Conservation (phyloP, 2,113 vertebrate genomes). For the Pluvialis apricaria region DNA sequence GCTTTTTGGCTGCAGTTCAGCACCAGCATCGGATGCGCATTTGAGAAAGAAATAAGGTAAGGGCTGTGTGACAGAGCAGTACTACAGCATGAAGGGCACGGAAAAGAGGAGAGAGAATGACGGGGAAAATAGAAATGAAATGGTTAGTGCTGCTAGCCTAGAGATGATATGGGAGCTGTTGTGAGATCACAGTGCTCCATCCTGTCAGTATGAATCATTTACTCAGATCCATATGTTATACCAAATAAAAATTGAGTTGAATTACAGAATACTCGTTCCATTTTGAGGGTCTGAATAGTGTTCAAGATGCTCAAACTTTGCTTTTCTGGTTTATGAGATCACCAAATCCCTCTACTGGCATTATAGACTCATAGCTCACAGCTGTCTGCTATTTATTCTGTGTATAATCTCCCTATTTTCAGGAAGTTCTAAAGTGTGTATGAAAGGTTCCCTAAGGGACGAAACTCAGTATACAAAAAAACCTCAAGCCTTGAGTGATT, state of each 20-base stretch:
- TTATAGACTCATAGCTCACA: not conserved
- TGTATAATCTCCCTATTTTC: slow-evolving; percentile 8
- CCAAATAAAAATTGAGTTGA: not conserved
- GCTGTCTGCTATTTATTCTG: slow-evolving; percentile 35
- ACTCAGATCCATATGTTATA: not conserved
- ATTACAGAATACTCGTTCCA: not conserved
- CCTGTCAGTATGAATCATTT: not conserved
- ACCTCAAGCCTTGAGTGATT: not conserved
- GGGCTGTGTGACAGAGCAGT: not conserved
- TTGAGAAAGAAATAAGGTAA: not conserved
- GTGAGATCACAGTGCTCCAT: not conserved
- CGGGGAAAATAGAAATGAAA: not conserved
- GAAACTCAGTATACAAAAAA: not conserved
- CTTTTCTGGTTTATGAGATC: slow-evolving; percentile 4
- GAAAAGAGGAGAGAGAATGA: not conserved
- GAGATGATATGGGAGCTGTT: not conserved
- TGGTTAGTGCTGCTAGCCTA: not conserved
- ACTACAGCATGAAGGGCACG: not conserved
- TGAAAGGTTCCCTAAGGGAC: not conserved
- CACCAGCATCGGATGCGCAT: not conserved
- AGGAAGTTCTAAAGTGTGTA: not conserved
- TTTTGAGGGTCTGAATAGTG: not conserved
- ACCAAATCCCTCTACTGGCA: not conserved
- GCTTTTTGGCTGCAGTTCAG: not conserved
- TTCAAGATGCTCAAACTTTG: not conserved